Base-by-base conservation (phyloP, 2,113 vertebrate species). In the Martes martes region DNA sequence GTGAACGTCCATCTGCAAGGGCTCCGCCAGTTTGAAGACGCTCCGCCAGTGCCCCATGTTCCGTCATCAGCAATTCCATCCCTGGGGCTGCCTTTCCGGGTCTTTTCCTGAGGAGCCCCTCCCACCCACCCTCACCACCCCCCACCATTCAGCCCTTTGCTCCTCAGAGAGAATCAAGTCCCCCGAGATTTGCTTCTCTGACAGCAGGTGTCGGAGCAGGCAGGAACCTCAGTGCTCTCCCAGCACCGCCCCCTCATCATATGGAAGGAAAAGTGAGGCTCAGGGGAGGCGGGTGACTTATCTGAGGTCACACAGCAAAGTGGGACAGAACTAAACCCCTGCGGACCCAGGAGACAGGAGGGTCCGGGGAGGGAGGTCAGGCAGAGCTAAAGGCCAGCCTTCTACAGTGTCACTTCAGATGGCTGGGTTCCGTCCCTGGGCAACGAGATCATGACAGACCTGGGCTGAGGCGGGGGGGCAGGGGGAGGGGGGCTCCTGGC, bases 181-280 rank as follows among this genome's bases (percentile, higher is more conserved):
- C 82, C n/a, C 89, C 21, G 63, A 31, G 82, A 88, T 45, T 18
- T 16, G 73, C 63, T 73, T 83, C 81, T 26, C 4, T 26, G 76
- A 80, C 85, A 42, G 79, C 92, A 90, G 7, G 8, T 2, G 14
- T 28, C 82, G 55, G 97, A 96, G 89, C 87, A 80, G 74, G 87
- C 93, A 95, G 91, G 81, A 93, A 82, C 96, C 92, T 94, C 92
- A 39, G 55, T 21, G 45, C 50, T 95, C 73, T 79, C 94, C 95
- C 74, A 69, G 87, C 50, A 47, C 81, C 86, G 0, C 89, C 94
- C 63, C 96, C 97, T 95, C 92, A 96, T 93, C 95, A 76, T 88
- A 97, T 73, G 95, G 89, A 87, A 42, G 82, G 84, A 67, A 96
- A 67, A 97, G 4, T 13, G 63, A 96, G 55, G 81, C 94, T 94